phyloP scores from a whole-genome alignment of 1,140 invertebrate species.

The Helicoverpa armigera region DNA sequence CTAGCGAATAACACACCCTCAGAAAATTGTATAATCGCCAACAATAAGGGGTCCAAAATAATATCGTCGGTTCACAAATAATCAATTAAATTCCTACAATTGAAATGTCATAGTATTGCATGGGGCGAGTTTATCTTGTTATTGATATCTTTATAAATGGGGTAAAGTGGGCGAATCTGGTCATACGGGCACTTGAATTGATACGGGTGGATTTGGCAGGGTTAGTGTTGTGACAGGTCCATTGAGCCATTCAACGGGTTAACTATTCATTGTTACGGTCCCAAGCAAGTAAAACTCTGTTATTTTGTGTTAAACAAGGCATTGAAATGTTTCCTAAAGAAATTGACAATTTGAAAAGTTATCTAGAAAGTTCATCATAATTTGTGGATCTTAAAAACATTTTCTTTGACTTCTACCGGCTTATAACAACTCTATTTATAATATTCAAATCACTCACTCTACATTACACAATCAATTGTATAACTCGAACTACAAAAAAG shows the following conservation, averaged over 20 bases:
- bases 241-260: conserved; percentile 65
- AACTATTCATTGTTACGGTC: conserved; percentile 21
- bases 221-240: conserved; percentile 71
- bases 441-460: too few species aligned
- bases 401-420: too few species aligned
- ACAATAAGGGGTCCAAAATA: conserved; percentile 62
- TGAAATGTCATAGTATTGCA: conserved; percentile 67
- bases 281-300: background rate
- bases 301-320: background rate
- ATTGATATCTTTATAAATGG: conserved; percentile 85
- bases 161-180: conserved; percentile 78
- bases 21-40: conserved; percentile 10
- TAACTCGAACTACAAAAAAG: too few species aligned
- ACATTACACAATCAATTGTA: too few species aligned
- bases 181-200: conserved; percentile 78
- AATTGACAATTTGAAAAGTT: too few species aligned
- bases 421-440: too few species aligned
- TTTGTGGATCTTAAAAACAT: too few species aligned
- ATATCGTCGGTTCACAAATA: conserved; percentile 76
- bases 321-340: background rate
- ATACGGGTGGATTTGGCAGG: conserved; percentile 76
- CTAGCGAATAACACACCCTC: background rate
- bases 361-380: too few species aligned
- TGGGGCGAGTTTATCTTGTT: conserved; percentile 74
- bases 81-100: conserved; percentile 80